Evolutionary conservation across 2,113 vertebrate genomes (phyloP), one percentile per base, ranked within the genome.

Genomic region (Hippopotamus amphibius): DNA sequence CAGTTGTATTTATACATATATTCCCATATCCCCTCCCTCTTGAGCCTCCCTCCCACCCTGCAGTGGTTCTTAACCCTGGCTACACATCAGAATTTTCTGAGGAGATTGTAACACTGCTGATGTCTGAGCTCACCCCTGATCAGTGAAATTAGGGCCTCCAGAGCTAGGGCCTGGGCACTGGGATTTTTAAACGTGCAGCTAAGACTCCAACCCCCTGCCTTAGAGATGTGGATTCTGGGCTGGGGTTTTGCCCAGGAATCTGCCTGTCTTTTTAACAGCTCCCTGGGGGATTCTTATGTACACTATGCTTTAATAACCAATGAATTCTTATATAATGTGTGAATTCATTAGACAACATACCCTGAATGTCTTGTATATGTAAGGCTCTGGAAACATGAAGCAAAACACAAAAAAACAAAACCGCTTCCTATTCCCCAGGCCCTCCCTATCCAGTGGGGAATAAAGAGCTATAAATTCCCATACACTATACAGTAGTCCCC

Each of bases 391-490:
- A 94, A 97, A 97, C 17, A 61, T 28, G 77, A 48, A 77, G 3
- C 41, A 63, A 79, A 57, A 92, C 84, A 6, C 37, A 88, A 88
- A 88, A 88, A 68, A 66, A 69, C 5, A 30, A 41, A 69, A 46
- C 24, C 22, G 59, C 9, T 48, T 83, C 15, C 72, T 68, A 15
- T 59, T 95, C n/a, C 74, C 81, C 37, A 88, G 33, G n/a, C 24
- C 26, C 9, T 90, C 30, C 24, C 33, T 74, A 17, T 74, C 68
- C 80, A 59, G n/a, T n/a, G 57, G 30, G 24, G 17, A 86, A 69
- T 46, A 84, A 87, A 96, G 79, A 71, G 57, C 90, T 89, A 59
- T 43, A 93, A 74, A 94, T 30, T n/a, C n/a, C 48, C 33, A 69
- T 13, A 74, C 37, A 26, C 57, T 15, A 50, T 37, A 17, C n/a